Base-by-base conservation (phyloP, 2,797 vertebrate species). In the Typhlichthys subterraneus region DNA sequence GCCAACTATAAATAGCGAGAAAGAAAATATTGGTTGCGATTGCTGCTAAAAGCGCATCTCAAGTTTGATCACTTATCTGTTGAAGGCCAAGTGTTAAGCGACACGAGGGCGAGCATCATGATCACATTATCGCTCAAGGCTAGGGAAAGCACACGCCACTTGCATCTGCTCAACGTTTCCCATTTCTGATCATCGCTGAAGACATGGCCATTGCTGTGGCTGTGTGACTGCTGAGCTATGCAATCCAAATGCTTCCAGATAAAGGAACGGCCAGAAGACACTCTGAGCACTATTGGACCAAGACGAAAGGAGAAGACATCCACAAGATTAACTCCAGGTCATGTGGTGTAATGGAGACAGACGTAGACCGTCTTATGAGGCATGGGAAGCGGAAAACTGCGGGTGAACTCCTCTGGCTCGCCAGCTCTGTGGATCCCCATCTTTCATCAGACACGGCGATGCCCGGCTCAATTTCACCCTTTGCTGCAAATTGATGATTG, bases 71-170 rank as follows among this genome's bases (percentile, higher is more conserved):
- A 68, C 67, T 51, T 47, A 59, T 80, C 69, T 75, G 59, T 70
- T n/a, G 12, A 76, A 63, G 65, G 53, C 73, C 65, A 63, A 73
- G 72, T 75, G 73, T 58, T 48, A 68, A 73, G 55, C 29, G 75
- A 62, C 15, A 59, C 55, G 58, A 49, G 4, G 29, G 78, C 52
- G 83, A 74, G 73, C 91, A 94, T 91, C 83, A 85, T 91, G 93
- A 89, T 92, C 88, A 79, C 87, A 94, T 95, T 93, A 94, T 81
- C 70, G 88, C 89, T 87, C 90, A 89, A 88, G 89, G 93, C 89
- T 93, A 79, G 87, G 90, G 90, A 83, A 76, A 86, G 90, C 86
- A 84, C 91, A 84, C 83, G 86, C 82, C 81, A 85, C 91, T 95
- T 95, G 95, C 90, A 93, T 94, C 89, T 92, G 89, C 87, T 90